Evolutionary conservation across 2,797 vertebrate species (phyloP), one percentile per base, ranked within the genome.

Genomic region (Enteromius thamalakanensis): DNA sequence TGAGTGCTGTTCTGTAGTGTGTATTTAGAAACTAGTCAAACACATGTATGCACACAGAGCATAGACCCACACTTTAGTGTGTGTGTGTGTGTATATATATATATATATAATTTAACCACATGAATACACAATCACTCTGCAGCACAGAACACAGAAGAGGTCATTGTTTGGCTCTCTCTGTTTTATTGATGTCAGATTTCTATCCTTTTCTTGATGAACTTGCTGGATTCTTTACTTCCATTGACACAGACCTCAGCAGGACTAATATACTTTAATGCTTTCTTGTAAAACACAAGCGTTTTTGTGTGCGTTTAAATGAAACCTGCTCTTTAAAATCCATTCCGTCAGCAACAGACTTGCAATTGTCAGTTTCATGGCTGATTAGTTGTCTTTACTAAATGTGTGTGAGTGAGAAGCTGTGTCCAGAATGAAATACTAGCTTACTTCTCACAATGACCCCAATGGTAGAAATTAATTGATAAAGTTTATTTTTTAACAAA

Each of bases 281-380:
- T n/a, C 4, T 49, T 42, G 55, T 81, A n/a, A 81, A 62, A 45
- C 32, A 26, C 53, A 6, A 82, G 47, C 76, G 51, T 87, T 81
- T 87, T 45, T 76, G 71, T 68, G 60, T 70, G 71, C 78, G 65
- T 86, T 49, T 77, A 42, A 81, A 60, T 85, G 64, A 81, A 86
- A 58, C 81, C 49, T 42, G 29, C 89, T 89, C 89, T 94, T 92
- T 93, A 90, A 92, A 92, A 93, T 92, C 90, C 84, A 88, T 91
- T 93, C 89, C 89, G 89, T 89, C 89, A 88, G 90, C 90, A 90
- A 88, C 88, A 90, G 87, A 89, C 91, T 90, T 81, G 87, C 91
- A 81, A 92, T 94, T 94, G 94, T 95, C 93, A 95, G 94, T 95
- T 95, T 94, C 94, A 95, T 91, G 94, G 93, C 93, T 95, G 94